Conservation (phyloP, 2,113 vertebrate genomes). For the Microcebus ravelobensis region DNA sequence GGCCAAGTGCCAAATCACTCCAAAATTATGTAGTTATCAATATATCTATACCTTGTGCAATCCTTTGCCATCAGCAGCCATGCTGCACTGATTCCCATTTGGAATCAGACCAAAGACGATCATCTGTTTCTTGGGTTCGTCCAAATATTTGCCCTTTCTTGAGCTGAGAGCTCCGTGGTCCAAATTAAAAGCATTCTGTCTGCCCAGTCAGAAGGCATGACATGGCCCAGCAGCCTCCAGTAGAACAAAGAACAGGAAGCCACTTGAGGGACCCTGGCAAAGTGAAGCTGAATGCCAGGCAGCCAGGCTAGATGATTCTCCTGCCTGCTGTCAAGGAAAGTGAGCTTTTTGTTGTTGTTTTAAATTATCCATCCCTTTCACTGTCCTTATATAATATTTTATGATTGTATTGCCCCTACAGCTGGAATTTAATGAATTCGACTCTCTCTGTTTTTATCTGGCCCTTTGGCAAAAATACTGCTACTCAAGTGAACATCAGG, state of each 20-base stretch:
- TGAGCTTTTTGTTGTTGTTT: slow-evolving; percentile 38
- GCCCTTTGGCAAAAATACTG: neutral
- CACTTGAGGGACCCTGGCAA: neutral
- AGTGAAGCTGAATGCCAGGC: neutral
- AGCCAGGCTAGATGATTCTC: neutral
- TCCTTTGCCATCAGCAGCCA: neutral
- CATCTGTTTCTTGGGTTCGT: neutral
- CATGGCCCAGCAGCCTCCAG: neutral
- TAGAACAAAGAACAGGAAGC: neutral
- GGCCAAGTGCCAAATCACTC: neutral
- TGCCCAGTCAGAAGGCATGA: neutral
- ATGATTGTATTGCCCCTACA: neutral
- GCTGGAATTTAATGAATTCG: slow-evolving; percentile 35
- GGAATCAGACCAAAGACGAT: slow-evolving; percentile 42
- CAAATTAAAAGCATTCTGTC: neutral
- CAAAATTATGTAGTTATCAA: neutral
- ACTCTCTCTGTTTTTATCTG: neutral
- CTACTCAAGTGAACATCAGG: neutral
- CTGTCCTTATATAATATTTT: neutral
- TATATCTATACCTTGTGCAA: neutral
- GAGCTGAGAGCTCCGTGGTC: neutral
- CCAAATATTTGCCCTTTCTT: slow-evolving; percentile 22
- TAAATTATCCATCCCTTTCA: slow-evolving; percentile 40
- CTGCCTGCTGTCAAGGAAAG: slow-evolving; percentile 13
- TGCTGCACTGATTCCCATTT: slow-evolving; percentile 22